Evolutionary conservation across 1,140 invertebrate species (phyloP).

Genomic region (Papilio xuthus): DNA sequence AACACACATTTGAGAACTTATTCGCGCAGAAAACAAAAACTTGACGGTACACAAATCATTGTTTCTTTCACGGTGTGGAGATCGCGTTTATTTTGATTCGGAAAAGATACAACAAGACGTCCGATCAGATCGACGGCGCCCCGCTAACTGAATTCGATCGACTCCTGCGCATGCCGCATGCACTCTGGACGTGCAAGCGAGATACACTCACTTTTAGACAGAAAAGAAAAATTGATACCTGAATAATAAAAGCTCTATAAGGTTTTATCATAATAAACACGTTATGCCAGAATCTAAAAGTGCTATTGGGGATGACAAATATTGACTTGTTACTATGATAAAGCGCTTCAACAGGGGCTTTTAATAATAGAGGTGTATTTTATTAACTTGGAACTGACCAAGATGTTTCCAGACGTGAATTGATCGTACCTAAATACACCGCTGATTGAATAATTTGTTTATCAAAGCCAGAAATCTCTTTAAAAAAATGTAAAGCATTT

Average conservation of each 20-base stretch:
- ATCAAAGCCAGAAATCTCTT: too few relatives aligned
- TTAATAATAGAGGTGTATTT: neutral
- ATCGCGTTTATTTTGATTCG: constrained; percentile 69
- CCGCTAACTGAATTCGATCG: constrained; percentile 69
- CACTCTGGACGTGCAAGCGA: constrained; percentile 56
- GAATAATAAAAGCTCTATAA: constrained; percentile 72
- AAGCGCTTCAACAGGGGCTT: neutral
- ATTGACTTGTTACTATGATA: neutral
- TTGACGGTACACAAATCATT: constrained; percentile 56
- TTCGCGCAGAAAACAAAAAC: constrained; percentile 52
- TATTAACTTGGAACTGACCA: neutral
- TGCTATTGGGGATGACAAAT: constrained; percentile 12
- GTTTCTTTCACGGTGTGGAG: constrained; percentile 54
- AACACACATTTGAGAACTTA: constrained; percentile 52
- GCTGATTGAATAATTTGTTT: too few relatives aligned
- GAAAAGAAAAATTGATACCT: constrained; percentile 67
- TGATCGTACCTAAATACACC: too few relatives aligned
- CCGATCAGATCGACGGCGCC: constrained; percentile 70
- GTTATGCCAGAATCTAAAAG: constrained; percentile 14
- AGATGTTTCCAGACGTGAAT: neutral
- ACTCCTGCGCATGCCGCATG: constrained; percentile 65
- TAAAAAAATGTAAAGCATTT: too few relatives aligned
- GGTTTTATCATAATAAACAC: constrained; percentile 64
- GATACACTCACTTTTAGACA: constrained; percentile 48
- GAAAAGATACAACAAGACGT: constrained; percentile 56